Percentiles rank a stretch among this genome's conserved stretches.
phyloP scores from a whole-genome alignment of 2,888 invertebrate genomes.

The Oeneis ivallda region DNA sequence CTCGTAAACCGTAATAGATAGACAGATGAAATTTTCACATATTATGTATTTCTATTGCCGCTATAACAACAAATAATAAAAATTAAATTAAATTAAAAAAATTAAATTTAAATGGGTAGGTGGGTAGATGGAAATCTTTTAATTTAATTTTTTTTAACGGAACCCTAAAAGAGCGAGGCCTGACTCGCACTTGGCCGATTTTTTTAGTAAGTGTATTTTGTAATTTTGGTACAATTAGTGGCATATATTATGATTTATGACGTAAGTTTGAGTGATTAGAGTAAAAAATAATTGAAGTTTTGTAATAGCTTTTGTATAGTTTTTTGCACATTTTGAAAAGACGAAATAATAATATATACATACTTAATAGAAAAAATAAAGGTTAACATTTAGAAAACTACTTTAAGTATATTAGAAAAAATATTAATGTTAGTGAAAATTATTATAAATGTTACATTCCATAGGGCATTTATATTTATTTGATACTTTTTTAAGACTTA shows the following conservation, averaged over 20 bases:
- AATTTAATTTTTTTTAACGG: no score
- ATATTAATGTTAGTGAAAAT: background rate
- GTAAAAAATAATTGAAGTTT: background rate
- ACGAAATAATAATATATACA: background rate
- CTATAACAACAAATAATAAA: no score
- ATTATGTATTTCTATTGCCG: no score
- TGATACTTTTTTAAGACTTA: background rate
- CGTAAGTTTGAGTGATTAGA: constrained; percentile 6
- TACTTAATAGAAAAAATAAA: background rate
- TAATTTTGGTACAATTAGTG: background rate
- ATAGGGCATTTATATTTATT: constrained; percentile 10
- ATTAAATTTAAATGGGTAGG: no score
- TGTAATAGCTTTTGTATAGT: constrained; percentile 17
- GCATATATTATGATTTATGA: background rate
- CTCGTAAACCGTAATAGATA: no score
- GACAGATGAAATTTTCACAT: no score
- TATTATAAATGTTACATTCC: constrained; percentile 1
- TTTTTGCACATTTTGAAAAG: constrained; percentile 7
- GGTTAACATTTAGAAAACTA: background rate
- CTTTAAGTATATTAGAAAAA: background rate
- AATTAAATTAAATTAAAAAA: no score
- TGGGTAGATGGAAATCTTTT: no score
- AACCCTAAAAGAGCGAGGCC: no score
- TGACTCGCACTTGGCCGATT: no score
- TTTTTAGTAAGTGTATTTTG: no score